These are phyloP conservation scores for fruit fly (Drosophila melanogaster) DNA, from an alignment of 1,140 invertebrate species.

Conservation along the genomic window Release_6_plus_ISO1_MT NC_004354.4:6157001-6157500, in stretches of 20 bases:
- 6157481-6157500: neutral
- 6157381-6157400: neutral
- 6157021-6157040: neutral
- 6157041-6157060: neutral
- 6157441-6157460: neutral
- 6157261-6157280: no score
- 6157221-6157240: slow-evolving; percentile 22
- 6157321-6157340: neutral
- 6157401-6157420: neutral
- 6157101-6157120: neutral
- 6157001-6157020: neutral
- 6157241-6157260: slow-evolving; percentile 19
- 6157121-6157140: slow-evolving; percentile 8
- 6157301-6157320: no score
- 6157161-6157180: slow-evolving; percentile 20
- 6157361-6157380: slow-evolving; percentile 13
- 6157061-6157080: slow-evolving; percentile 29
- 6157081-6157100: neutral
- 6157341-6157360: slow-evolving; percentile 5
- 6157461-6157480: neutral
- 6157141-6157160: slow-evolving; percentile 30
- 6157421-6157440: neutral
- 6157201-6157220: slow-evolving; percentile 39
- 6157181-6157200: slow-evolving; percentile 28
- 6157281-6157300: no score